Percentiles rank a stretch among this genome's conserved stretches.
Conservation (phyloP, 1,140 invertebrate species). For the Lordiphosa mommai region DNA sequence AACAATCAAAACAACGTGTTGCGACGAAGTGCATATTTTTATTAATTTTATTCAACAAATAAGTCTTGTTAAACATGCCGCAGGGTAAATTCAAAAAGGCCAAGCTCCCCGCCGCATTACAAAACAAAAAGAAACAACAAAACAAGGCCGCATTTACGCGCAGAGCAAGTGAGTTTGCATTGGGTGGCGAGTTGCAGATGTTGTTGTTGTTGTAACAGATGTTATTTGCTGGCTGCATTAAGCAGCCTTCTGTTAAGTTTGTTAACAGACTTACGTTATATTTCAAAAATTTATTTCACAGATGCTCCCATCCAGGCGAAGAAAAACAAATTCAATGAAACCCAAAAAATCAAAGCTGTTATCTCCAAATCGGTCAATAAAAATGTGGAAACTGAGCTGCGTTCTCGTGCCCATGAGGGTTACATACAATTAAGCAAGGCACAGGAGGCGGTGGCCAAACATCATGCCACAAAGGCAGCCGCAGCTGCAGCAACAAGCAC, state of each 20-base stretch:
- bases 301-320: constrained; percentile 83
- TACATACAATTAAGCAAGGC: constrained; percentile 81
- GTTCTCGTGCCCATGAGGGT: constrained; percentile 81
- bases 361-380: constrained; percentile 84
- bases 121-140: constrained; percentile 80
- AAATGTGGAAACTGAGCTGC: constrained; percentile 83
- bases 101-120: constrained; percentile 80
- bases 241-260: not conserved
- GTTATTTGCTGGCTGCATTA: not conserved
- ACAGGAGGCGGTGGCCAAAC: constrained; percentile 81
- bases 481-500: constrained; percentile 51
- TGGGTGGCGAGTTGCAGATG: no score
- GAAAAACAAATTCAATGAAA: constrained; percentile 82
- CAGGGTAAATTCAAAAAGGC: constrained; percentile 84
- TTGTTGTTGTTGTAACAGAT: not conserved
- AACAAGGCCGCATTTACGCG: constrained; percentile 80
- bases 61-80: constrained; percentile 79
- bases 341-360: constrained; percentile 83
- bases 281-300: constrained; percentile 6
- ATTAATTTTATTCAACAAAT: not conserved
- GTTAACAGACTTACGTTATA: not conserved
- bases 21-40: not conserved
- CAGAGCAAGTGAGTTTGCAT: constrained; percentile 79
- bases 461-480: constrained; percentile 54
- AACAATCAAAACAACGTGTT: constrained; percentile 57